Evolutionary conservation across 1,140 invertebrate species (phyloP), one percentile per base, ranked within the genome.

Genomic region (Zaprionus kolodkinae): DNA sequence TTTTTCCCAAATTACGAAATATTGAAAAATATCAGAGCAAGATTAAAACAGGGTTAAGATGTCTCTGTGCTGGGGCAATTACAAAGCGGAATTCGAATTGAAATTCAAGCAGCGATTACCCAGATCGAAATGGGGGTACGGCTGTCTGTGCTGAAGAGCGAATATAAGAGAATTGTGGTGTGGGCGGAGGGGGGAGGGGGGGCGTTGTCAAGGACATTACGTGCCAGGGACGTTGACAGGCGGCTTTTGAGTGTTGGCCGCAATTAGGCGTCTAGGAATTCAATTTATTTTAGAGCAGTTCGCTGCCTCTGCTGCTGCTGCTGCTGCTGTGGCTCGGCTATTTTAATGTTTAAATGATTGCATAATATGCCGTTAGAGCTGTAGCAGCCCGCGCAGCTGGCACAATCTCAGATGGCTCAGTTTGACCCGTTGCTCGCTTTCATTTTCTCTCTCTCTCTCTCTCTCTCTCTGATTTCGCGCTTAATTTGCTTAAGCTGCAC

Each of bases 101-200:
- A 89, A 89, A 89, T 89, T 89, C 81, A 89, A 89, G 85, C 81
- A 89, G 85, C 85, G 89, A 89, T 89, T 89, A 89, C 84, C 85
- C 68, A 68, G 70, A 73, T 71, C 70, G 71, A 78, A 80, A 78
- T 74, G 55, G 48, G 63, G 59, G 13, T n/a, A 25, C 1, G 4
- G 57, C 48, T 43, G 52, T 56, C 6, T 48, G 45, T 17, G 45
- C 17, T 9, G 21, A 21, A 21, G 21, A 21, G 2, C 21, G 21
- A 21, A 21, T 21, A 21, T 1, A 21, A 21, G 21, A 21, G 2
- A 21, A 21, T 21, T 2, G n/a, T n/a, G n/a, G n/a, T n/a, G n/a
- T 17, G 15, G 17, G 43, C 15, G 6, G 45, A 7, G 10, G 21
- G 10, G 11, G 45, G 17, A 17, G 21, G 9, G 45, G 45, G 30